phyloP scores from a whole-genome alignment of 2,113 vertebrate genomes.

The Suricata suricatta region DNA sequence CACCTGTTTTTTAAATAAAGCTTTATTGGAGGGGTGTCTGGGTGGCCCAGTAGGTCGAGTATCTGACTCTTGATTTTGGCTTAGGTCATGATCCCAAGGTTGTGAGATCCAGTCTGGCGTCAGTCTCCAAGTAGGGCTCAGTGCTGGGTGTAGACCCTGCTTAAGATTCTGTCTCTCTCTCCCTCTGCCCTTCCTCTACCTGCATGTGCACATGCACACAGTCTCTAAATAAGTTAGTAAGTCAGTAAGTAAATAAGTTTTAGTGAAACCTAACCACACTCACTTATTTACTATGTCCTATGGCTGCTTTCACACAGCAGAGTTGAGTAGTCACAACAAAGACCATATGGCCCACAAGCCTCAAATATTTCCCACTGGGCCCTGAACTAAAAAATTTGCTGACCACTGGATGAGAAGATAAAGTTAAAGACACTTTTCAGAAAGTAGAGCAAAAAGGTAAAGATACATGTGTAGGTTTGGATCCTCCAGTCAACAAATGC shows the following conservation, averaged over 20 bases:
- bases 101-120: too few relatives aligned
- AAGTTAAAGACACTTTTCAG: background rate
- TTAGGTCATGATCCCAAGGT: too few relatives aligned
- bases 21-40: background rate
- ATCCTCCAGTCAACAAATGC: background rate
- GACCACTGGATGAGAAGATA: background rate
- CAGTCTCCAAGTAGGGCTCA: too few relatives aligned
- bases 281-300: background rate
- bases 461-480: background rate
- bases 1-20: background rate
- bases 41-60: too few relatives aligned
- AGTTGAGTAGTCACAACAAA: background rate
- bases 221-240: too few relatives aligned
- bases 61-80: too few relatives aligned
- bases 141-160: too few relatives aligned
- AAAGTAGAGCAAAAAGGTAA: background rate
- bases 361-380: background rate
- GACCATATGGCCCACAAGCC: background rate
- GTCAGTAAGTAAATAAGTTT: background rate
- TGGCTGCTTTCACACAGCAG: background rate
- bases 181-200: too few relatives aligned
- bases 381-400: background rate
- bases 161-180: too few relatives aligned
- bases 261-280: background rate
- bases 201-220: too few relatives aligned